Evolutionary conservation across 2,888 invertebrate species (phyloP).

Genomic region (Cremastinae sp.): DNA sequence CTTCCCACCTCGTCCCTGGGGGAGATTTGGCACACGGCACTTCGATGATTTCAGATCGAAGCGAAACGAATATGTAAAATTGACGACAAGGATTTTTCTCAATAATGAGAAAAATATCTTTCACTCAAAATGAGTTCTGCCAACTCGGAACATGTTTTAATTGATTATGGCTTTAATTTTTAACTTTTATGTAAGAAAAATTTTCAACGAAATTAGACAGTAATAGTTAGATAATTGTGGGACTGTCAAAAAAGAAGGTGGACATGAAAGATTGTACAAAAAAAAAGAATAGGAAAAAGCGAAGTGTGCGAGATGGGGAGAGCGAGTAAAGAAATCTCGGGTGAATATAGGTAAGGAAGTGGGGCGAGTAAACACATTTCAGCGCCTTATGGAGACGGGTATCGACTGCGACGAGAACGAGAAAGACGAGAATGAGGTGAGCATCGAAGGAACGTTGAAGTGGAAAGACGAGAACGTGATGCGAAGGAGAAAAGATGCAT

Average conservation of each 20-base stretch:
- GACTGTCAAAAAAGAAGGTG: neutral
- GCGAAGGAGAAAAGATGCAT: constrained; percentile 37
- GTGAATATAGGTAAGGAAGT: constrained; percentile 50
- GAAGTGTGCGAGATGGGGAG: constrained; percentile 17
- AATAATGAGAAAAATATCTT: constrained; percentile 7
- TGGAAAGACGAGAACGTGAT: constrained; percentile 38
- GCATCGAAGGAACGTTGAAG: constrained; percentile 43
- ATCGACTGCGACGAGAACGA: constrained; percentile 45
- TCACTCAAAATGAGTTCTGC: neutral
- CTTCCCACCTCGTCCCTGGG: constrained; percentile 45
- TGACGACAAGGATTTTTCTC: constrained; percentile 17
- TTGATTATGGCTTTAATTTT: neutral
- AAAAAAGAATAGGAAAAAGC: constrained; percentile 12
- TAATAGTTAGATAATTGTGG: neutral
- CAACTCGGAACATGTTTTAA: neutral
- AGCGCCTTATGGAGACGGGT: constrained; percentile 48
- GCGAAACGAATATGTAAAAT: constrained; percentile 29
- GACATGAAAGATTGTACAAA: neutral
- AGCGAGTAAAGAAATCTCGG: constrained; percentile 31
- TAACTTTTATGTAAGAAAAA: too few relatives aligned
- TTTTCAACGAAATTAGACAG: too few relatives aligned
- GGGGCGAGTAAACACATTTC: constrained; percentile 57
- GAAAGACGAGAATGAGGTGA: constrained; percentile 41
- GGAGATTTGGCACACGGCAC: constrained; percentile 59
- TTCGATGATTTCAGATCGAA: constrained; percentile 57